phyloP scores from a whole-genome alignment of 2,113 vertebrate species.

The Cephalopholis sonnerati region DNA sequence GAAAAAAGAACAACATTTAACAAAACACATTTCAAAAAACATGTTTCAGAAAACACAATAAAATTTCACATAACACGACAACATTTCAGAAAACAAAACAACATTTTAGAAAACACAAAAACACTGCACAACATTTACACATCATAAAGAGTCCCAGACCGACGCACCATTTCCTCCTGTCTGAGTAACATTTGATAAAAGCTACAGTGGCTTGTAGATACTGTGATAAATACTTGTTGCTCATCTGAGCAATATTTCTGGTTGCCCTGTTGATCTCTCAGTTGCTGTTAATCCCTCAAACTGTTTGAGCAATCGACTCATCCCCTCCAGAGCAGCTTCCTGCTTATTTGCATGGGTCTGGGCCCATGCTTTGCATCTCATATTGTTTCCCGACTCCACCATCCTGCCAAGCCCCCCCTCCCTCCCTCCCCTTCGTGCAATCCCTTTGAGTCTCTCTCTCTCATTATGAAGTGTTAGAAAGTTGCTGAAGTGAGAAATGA shows the following conservation, averaged over 20 bases:
- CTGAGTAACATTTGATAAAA: neutral
- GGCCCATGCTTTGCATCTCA: slow-evolving; percentile 56
- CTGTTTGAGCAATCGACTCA: slow-evolving; percentile 15
- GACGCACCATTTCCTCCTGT: neutral
- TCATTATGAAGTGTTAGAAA: slow-evolving; percentile 96
- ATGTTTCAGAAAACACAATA: too few relatives aligned
- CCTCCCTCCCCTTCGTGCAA: neutral
- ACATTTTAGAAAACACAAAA: too few relatives aligned
- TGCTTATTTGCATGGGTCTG: slow-evolving; percentile 62
- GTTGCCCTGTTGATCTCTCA: neutral
- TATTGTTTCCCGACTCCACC: slow-evolving; percentile 20
- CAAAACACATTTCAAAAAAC: too few relatives aligned
- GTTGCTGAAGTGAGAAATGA: slow-evolving; percentile 95
- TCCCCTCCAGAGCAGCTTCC: slow-evolving; percentile 16
- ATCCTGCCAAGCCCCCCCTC: neutral
- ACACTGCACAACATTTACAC: too few relatives aligned
- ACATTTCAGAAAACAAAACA: too few relatives aligned
- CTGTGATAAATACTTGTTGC: neutral
- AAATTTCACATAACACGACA: too few relatives aligned
- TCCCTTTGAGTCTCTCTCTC: slow-evolving; percentile 57
- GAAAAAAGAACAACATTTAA: too few relatives aligned
- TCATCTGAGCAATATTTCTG: neutral
- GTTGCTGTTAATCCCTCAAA: slow-evolving; percentile 21
- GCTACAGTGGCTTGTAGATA: neutral
- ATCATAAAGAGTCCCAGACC: neutral